Base-by-base conservation (phyloP, 1,140 invertebrate genomes). In the Atta cephalotes region DNA sequence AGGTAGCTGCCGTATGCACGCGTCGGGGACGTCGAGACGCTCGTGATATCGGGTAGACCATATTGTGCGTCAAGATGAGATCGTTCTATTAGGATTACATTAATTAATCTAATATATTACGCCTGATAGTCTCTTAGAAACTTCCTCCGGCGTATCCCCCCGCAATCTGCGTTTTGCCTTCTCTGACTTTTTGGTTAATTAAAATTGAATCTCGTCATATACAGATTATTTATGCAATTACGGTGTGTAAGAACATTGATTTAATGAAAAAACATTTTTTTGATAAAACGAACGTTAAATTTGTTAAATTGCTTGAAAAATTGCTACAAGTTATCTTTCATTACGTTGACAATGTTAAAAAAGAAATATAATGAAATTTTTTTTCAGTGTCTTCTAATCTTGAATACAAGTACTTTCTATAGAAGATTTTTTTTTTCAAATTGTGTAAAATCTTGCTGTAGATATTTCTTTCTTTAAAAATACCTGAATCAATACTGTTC, bases 11-110 rank as follows among this genome's bases (percentile, higher is more conserved):
- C 82, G 92, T 92, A 88, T 92, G 88, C 88, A 91, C 84, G 84
- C 82, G 81, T 49, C 87, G 88, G 82, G 87, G 88, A 92, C 89
- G 92, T 92, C 89, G 87, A 91, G 91, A 91, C 90, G 90, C 91
- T 88, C 84, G 90, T 87, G 88, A 91, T 93, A 92, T 92, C 91
- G 90, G 91, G 89, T 87, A 89, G 92, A 87, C 92, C 87, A 92
- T 92, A 94, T 95, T 94, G 92, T 93, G 91, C 91, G 89, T 92
- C 90, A 91, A 93, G 92, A 94, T 94, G 92, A 94, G 92, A 94
- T 95, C 89, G 87, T 91, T 89, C 91, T 85, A 95, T 93, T 94
- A 94, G 92, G 92, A 94, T 93, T 94, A 95, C 90, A 91, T 94
- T 93, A 94, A 94, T 94, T 93, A 94, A 94, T 93, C 91, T 92